Percentiles rank a stretch among this genome's conserved stretches.
These are phyloP conservation scores for Pachymerium ferrugineum DNA, from an alignment of 2,888 invertebrate genomes.

Conservation along the genomic window DNA sequence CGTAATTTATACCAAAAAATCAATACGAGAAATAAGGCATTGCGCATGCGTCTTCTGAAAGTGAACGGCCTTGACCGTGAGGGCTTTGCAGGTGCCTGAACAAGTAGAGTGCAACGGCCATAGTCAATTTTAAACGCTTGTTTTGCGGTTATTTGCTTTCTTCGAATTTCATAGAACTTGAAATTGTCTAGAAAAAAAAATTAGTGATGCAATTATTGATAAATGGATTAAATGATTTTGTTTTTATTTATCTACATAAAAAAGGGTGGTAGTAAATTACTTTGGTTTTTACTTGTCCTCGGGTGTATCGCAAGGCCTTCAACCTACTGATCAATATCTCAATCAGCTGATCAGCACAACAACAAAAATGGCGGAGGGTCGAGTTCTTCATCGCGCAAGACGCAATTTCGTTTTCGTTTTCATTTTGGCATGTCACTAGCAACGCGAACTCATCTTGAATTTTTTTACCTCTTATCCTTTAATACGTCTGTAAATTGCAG, in stretches of 20 bases:
- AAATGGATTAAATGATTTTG: background rate
- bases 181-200: no score
- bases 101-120: background rate
- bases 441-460: background rate
- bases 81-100: background rate
- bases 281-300: no score
- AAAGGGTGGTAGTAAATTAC: no score
- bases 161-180: no score
- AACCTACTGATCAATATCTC: constrained; percentile 2
- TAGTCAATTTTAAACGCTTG: no score
- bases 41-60: background rate
- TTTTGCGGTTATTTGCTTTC: no score
- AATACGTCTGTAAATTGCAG: background rate
- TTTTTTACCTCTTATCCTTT: background rate
- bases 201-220: no score
- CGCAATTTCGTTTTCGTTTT: background rate
- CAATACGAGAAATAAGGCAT: no score
- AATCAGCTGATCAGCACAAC: constrained; percentile 13
- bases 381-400: constrained; percentile 2
- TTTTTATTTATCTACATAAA: background rate
- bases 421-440: background rate
- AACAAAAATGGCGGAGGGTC: background rate
- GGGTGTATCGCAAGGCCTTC: background rate
- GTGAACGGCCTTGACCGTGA: constrained; percentile 8
- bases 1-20: background rate